phyloP scores from a whole-genome alignment of 2,797 vertebrate species.

The Glyptemys insculpta region DNA sequence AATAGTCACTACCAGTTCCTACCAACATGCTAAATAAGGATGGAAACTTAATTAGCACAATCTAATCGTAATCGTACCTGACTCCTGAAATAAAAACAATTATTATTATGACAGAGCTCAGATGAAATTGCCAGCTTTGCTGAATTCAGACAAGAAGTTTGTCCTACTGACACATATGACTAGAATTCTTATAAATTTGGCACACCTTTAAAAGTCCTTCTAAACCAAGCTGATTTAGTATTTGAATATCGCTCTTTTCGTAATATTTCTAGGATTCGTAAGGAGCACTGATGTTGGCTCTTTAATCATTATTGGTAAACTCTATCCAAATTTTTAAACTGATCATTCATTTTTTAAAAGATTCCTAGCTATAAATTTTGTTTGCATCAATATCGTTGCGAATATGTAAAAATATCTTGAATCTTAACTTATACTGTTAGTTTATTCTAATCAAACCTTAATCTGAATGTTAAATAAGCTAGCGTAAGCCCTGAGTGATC shows the following conservation, averaged over 20 bases:
- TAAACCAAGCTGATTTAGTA: neutral
- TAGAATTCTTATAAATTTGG: conserved; percentile 53
- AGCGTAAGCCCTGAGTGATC: conserved; percentile 13
- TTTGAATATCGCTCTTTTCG: neutral
- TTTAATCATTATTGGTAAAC: neutral
- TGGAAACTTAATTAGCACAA: conserved; percentile 56
- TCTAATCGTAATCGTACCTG: conserved; percentile 45
- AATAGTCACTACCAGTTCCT: neutral
- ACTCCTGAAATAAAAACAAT: conserved; percentile 45
- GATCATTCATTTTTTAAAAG: neutral
- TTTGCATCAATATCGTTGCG: neutral
- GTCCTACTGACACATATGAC: conserved; percentile 18
- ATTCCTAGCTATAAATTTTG: neutral
- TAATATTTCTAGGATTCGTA: conserved; percentile 15
- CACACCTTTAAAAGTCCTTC: conserved; percentile 36
- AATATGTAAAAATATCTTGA: neutral
- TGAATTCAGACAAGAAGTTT: conserved; percentile 53
- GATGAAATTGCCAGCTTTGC: conserved; percentile 52
- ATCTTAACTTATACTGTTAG: neutral
- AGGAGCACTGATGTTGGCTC: neutral
- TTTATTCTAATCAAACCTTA: neutral
- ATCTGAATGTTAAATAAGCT: neutral
- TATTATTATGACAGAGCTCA: conserved; percentile 31
- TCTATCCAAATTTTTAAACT: neutral
- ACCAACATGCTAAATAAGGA: conserved; percentile 32